phyloP scores from a whole-genome alignment of 2,888 invertebrate genomes.

The Entomobrya proxima region DNA sequence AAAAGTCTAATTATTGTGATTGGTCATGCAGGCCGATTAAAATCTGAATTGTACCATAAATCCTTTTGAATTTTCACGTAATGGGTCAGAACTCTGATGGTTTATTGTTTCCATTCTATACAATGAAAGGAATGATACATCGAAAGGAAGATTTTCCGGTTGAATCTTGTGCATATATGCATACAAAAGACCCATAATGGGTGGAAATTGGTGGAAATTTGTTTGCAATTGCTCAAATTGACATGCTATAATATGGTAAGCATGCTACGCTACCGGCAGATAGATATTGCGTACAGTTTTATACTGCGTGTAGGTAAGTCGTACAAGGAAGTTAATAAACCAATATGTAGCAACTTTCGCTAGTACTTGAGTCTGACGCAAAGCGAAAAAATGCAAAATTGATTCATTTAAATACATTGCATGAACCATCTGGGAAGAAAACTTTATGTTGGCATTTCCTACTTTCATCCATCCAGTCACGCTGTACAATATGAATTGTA shows the following conservation, averaged over 20 bases:
- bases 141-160: not conserved
- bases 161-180: not conserved
- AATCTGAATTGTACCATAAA: conserved; percentile 18
- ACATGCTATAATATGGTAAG: too few relatives aligned
- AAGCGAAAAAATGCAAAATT: conserved; percentile 7
- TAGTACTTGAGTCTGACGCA: too few relatives aligned
- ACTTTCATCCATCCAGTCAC: not conserved
- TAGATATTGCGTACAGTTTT: not conserved
- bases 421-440: not conserved
- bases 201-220: not conserved
- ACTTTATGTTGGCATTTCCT: not conserved
- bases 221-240: not conserved
- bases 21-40: not conserved
- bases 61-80: not conserved
- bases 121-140: not conserved
- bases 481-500: too few relatives aligned
- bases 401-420: not conserved
- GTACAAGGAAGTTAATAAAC: not conserved
- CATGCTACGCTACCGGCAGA: not conserved
- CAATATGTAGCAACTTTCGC: not conserved
- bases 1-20: conserved; percentile 16
- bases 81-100: not conserved
- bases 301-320: too few relatives aligned
- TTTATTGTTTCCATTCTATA: not conserved
- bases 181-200: not conserved